phyloP scores from a whole-genome alignment of 2,797 vertebrate species.

The Phalanger gymnotis region DNA sequence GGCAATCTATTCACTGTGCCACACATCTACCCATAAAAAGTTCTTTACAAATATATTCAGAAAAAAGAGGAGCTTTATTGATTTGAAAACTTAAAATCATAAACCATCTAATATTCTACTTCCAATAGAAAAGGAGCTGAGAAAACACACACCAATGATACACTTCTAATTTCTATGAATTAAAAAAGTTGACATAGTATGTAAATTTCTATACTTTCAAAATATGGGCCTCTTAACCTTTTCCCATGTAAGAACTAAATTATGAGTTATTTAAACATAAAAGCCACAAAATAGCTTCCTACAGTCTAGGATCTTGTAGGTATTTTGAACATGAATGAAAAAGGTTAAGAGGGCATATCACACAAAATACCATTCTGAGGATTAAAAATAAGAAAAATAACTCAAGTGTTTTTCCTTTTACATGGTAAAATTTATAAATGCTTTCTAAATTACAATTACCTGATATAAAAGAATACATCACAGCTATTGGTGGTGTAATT shows the following conservation, averaged over 20 bases:
- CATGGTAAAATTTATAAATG: neutral
- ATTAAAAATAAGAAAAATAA: neutral
- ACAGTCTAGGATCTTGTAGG: neutral
- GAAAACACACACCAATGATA: neutral
- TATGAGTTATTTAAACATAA: neutral
- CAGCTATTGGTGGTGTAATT: neutral
- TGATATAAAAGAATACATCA: neutral
- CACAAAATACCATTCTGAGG: neutral
- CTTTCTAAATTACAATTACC: neutral
- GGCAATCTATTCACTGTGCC: neutral
- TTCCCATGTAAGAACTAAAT: conserved; percentile 30
- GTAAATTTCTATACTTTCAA: conserved; percentile 31
- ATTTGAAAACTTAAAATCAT: conserved; percentile 6
- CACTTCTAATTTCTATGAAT: conserved; percentile 31
- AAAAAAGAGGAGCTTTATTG: conserved; percentile 43
- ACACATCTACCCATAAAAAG: neutral
- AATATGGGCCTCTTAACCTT: conserved; percentile 25
- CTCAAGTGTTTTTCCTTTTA: neutral
- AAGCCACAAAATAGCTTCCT: neutral
- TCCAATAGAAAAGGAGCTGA: neutral
- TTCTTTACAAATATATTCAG: conserved; percentile 49
- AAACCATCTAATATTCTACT: conserved; percentile 10
- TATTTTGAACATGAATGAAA: neutral
- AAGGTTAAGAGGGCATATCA: conserved; percentile 5
- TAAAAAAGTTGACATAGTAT: conserved; percentile 43